Base-by-base conservation (phyloP, 2,113 vertebrate species). In the Brachyhypopomus occidentalis region DNA sequence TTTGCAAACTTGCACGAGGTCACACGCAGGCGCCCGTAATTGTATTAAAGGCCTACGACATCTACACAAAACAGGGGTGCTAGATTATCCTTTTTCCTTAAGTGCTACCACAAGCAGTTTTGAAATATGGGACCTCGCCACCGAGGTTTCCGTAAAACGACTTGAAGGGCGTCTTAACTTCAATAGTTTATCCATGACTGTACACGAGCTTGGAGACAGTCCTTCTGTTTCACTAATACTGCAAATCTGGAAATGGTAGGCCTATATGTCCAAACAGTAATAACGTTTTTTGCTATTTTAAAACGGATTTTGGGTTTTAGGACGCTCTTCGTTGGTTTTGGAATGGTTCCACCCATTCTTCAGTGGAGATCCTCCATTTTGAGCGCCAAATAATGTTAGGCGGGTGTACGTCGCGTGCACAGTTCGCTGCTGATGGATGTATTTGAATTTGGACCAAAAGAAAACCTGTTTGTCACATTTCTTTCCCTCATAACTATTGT, bases 361-460 rank as follows among this genome's bases (percentile, higher is more conserved):
- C 56, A n/a, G 7, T 62, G 73, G 71, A 77, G 77, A 80, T 67
- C 84, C 84, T 83, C 84, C 84, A 85, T 85, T 85, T 85, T 85
- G 81, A 85, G 80, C 67, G 52, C 58, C 36, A 20, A 23, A 48
- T 34, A 19, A 23, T 72, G 77, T 69, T 20, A 72, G 20, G 14
- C 20, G 66, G 64, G 34, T 38, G 22, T 30, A 9, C 7, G 27
- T 66, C 25, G 19, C 63, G 25, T 30, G 45, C 12, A 52, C 45
- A 20, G 58, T 64, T 38, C 66, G 52, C 20, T 64, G 38, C 34
- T 16, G 30, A 72, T 14, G 1, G 59, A 45, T 45, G 25, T 17
- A n/a, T 1, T 8, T 20, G n/a, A 60, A 60, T 45, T 12, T 19
- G 30, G 8, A 2, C 38, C 59, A 5, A 19, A 16, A 27, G 38